Base-by-base conservation (phyloP, 2,888 invertebrate species). In the Brachypalpus laphriformis region DNA sequence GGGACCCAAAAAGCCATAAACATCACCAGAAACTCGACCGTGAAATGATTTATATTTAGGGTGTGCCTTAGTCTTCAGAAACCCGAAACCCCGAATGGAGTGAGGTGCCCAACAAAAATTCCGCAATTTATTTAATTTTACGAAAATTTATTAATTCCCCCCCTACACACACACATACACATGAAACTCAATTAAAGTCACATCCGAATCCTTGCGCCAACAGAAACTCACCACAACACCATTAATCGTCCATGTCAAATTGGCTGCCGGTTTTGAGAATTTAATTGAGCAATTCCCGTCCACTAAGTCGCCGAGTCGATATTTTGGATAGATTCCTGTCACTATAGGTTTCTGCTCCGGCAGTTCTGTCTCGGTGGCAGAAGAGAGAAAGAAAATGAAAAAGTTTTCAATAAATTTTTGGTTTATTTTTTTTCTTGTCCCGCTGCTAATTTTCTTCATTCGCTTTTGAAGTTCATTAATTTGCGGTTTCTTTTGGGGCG, bases 211-310 rank as follows among this genome's bases (percentile, higher is more conserved):
- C 8, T 31, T 1, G n/a, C 4, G 14, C 34, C 47, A 28, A 22
- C 9, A 56, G 88, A 89, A 89, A 90, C 91, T 91, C 90, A 92
- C 92, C 91, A 91, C 92, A 89, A 91, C 90, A 88, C 93, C 93
- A 90, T 94, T 94, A 89, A 94, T 92, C 89, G 93, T 92, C 94
- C 94, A 94, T 87, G 94, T 93, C 89, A 94, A 91, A 91, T 94
- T 94, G 87, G 93, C 93, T 82, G 93, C 93, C 81, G 94, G 94
- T 89, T 92, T 92, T 40, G 94, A 94, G 88, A 92, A 92, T 89
- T 92, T 92, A 85, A 93, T 93, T 87, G 93, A 93, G 90, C 94
- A 94, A 90, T 93, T 93, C 82, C 93, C 93, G 88, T 92, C 92
- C 78, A 94, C 91, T 87, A 91, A 91, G 88, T 94, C 94, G 76